Evolutionary conservation across 2,888 invertebrate species (phyloP).

Genomic region (Amphipyra berbera): DNA sequence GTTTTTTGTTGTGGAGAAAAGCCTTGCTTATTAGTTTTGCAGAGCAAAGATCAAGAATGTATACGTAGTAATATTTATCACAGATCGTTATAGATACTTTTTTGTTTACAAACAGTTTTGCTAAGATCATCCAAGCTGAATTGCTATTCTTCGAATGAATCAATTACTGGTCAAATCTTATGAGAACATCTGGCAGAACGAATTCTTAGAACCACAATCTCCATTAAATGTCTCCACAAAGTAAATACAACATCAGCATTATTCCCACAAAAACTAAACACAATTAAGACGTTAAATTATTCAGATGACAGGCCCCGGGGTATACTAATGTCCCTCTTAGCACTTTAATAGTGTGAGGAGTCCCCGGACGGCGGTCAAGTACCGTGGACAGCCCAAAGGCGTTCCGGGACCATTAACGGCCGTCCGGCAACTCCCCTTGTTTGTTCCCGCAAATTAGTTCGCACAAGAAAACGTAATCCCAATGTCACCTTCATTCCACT

Average conservation of each 20-base stretch:
- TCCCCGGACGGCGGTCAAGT: slow-evolving; percentile 83
- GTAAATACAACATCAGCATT: slow-evolving; percentile 36
- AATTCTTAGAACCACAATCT: neutral
- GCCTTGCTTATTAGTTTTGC: neutral
- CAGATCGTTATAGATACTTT: no score
- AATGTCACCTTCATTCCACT: slow-evolving; percentile 61
- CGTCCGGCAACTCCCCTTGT: slow-evolving; percentile 81
- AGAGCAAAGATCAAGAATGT: no score
- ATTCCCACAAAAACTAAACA: slow-evolving; percentile 70
- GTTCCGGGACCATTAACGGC: slow-evolving; percentile 80
- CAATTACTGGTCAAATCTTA: neutral
- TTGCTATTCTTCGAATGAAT: neutral
- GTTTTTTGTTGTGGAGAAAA: slow-evolving; percentile 6
- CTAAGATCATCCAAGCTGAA: no score
- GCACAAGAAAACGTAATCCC: slow-evolving; percentile 61
- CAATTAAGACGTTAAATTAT: slow-evolving; percentile 88
- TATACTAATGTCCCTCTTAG: slow-evolving; percentile 87
- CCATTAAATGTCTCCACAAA: slow-evolving; percentile 9
- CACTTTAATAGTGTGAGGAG: slow-evolving; percentile 85
- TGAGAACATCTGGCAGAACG: neutral
- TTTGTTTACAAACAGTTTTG: no score
- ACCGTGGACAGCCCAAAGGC: slow-evolving; percentile 81
- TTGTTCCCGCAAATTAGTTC: slow-evolving; percentile 85
- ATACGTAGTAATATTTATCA: no score
- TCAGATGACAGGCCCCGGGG: slow-evolving; percentile 84